These are phyloP conservation scores for Meghimatium bilineatum DNA, from an alignment of 2,888 invertebrate species.

Conservation along the genomic window DNA sequence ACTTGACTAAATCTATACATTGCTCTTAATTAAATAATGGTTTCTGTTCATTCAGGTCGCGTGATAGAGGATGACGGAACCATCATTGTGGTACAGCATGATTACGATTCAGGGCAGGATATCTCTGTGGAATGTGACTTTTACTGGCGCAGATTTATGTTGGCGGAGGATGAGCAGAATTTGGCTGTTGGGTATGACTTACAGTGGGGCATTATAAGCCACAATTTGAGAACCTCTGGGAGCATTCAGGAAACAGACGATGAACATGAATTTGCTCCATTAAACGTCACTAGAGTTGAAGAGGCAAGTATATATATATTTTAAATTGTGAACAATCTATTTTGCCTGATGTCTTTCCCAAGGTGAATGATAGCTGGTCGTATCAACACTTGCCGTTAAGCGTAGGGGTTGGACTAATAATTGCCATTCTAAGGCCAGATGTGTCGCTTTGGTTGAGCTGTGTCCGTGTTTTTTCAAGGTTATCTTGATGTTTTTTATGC, in stretches of 20 bases:
- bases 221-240: background rate
- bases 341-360: too few relatives aligned
- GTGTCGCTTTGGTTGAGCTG: too few relatives aligned
- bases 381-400: too few relatives aligned
- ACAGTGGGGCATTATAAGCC: background rate
- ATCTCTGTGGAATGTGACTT: background rate
- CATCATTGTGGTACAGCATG: background rate
- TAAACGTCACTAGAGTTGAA: background rate
- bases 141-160: slow-evolving; percentile 9
- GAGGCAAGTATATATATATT: background rate
- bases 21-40: too few relatives aligned
- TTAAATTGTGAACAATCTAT: too few relatives aligned
- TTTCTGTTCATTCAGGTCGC: background rate
- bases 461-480: too few relatives aligned
- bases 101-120: background rate
- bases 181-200: background rate
- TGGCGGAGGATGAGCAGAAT: background rate
- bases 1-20: too few relatives aligned
- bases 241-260: background rate
- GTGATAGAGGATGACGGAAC: slow-evolving; percentile 11
- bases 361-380: too few relatives aligned
- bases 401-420: too few relatives aligned
- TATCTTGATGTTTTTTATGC: too few relatives aligned
- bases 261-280: background rate
- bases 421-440: too few relatives aligned